Conservation (phyloP, 2,888 invertebrate genomes). For the Drosophila greeni region DNA sequence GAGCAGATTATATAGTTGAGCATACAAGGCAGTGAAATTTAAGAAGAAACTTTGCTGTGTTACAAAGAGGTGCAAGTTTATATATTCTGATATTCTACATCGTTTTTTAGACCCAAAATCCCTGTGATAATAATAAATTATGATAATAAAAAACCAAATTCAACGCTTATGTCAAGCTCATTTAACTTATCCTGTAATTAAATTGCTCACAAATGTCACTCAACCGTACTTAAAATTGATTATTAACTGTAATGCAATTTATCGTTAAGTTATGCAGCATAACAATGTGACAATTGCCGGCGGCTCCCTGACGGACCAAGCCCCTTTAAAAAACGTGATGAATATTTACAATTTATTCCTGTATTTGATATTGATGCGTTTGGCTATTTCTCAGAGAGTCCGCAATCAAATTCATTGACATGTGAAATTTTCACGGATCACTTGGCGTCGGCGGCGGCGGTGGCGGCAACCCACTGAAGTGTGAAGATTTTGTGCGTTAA, state of each 20-base stretch:
- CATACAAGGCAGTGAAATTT: not conserved
- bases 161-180: constrained; percentile 1
- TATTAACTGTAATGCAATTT: constrained; percentile 30
- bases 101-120: not conserved
- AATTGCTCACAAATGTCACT: constrained; percentile 3
- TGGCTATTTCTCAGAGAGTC: constrained; percentile 28
- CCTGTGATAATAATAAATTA: not conserved
- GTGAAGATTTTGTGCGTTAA: constrained; percentile 58
- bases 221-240: constrained; percentile 12
- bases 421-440: constrained; percentile 68
- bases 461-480: constrained; percentile 46
- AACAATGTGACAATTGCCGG: constrained; percentile 7
- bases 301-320: not conserved
- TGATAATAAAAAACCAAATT: not conserved
- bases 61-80: not conserved
- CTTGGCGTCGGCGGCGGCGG: constrained; percentile 12
- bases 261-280: constrained; percentile 7
- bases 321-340: constrained; percentile 14
- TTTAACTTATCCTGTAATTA: constrained; percentile 19
- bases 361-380: constrained; percentile 15
- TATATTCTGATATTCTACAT: too few relatives aligned
- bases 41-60: not conserved
- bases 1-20: not conserved
- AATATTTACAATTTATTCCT: constrained; percentile 26
- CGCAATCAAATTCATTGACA: constrained; percentile 58